Evolutionary conservation across 2,888 invertebrate species (phyloP), one percentile per base, ranked within the genome.

Genomic region (Rhingia campestris): DNA sequence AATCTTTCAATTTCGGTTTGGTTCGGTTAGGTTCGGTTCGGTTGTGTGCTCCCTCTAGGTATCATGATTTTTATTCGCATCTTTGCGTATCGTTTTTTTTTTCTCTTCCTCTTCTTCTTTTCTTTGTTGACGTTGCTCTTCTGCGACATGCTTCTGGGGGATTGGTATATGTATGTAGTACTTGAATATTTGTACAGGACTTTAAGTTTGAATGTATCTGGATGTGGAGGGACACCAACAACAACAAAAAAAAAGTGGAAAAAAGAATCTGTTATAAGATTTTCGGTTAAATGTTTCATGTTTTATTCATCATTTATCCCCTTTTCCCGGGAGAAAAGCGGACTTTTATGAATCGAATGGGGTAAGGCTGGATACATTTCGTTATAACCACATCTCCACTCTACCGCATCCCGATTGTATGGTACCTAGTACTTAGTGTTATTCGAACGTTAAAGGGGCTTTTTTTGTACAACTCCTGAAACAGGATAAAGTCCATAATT

Each of bases 221-320:
- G 30, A 32, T 49, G 10, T 56, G 12, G 6, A 51, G 51, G 39
- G 54, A 67, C 39, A 22, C 22, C 30, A 73, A 63, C 22, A 39
- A 41, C n/a, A 59, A 66, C 53, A 72, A 39, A 7, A 41, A 58
- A 37, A 63, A 67, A 47, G 33, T 9, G 43, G 3, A 12, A 47
- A 63, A 53, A 67, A 66, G 64, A 85, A 80, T 85, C 85, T 67
- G 75, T 81, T 85, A 63, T 77, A 72, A 81, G 77, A 77, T 77
- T 82, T 79, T 64, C 73, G 63, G 54, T 75, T 85, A 67, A 81
- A 81, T 85, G 76, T 81, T 79, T 86, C 69, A 86, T 87, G 81
- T 86, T 86, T 87, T 86, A 87, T 86, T 80, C 85, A 80, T 73
- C 81, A 79, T 80, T 79, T 58, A 73, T 86, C 80, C 85, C 70